Conservation (phyloP, 2,113 vertebrate genomes). For the Neogale vison region DNA sequence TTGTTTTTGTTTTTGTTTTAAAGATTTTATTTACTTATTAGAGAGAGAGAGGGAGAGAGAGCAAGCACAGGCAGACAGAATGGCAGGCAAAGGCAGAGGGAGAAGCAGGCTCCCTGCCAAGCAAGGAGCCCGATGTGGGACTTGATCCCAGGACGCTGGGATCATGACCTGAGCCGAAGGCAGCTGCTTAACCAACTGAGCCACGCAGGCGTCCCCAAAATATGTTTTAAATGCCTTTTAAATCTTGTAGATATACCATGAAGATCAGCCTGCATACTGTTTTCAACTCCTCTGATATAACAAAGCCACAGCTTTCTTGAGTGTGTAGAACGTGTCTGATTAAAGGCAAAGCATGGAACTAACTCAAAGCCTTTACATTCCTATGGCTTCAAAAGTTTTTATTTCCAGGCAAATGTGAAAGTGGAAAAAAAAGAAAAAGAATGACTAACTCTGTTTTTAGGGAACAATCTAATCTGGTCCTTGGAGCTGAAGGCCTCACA, state of each 20-base stretch:
- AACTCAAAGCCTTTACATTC: constrained; percentile 16
- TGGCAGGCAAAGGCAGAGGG: too few species aligned
- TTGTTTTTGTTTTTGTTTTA: too few species aligned
- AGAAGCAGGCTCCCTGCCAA: too few species aligned
- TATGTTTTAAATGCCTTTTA: neutral
- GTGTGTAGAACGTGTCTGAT: neutral
- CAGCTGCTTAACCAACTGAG: too few species aligned
- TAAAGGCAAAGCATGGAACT: constrained; percentile 4
- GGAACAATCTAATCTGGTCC: neutral
- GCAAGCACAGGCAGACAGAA: too few species aligned
- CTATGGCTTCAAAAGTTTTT: neutral
- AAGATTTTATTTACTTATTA: too few species aligned
- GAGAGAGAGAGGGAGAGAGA: too few species aligned
- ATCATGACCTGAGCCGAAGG: too few species aligned
- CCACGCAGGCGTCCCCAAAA: too few species aligned
- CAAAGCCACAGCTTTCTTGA: neutral
- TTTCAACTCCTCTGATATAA: neutral
- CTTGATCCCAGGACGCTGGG: too few species aligned
- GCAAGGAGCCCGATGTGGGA: too few species aligned
- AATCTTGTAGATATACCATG: neutral
- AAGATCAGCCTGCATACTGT: neutral
- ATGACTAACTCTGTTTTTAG: constrained; percentile 7
- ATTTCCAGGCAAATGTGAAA: constrained; percentile 19
- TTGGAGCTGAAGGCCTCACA: neutral
- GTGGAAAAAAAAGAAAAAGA: neutral